Conservation (phyloP, 2,797 vertebrate species). For the Labeo calbasu region DNA sequence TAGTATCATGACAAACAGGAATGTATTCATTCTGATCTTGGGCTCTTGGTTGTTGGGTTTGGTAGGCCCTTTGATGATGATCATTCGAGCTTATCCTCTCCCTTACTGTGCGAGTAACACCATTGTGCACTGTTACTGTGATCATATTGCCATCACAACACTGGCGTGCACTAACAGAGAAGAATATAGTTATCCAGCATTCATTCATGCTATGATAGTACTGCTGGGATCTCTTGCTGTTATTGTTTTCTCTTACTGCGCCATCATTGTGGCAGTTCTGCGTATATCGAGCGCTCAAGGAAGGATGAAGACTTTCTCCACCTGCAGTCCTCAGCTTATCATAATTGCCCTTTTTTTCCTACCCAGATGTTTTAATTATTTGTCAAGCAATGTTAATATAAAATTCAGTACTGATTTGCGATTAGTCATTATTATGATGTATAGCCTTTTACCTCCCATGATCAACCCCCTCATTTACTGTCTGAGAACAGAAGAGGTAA, state of each 20-base stretch:
- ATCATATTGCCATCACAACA: conserved; percentile 74
- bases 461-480: conserved; percentile 82
- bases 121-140: conserved; percentile 78
- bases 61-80: conserved; percentile 21
- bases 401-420: conserved; percentile 62
- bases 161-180: conserved; percentile 76
- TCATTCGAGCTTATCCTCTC: conserved; percentile 66
- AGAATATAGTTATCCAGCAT: conserved; percentile 69
- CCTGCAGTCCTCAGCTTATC: conserved; percentile 78
- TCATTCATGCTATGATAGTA: conserved; percentile 65
- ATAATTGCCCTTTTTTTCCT: conserved; percentile 76
- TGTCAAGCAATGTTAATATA: conserved; percentile 64
- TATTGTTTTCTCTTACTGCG: conserved; percentile 72
- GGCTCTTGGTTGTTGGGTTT: conserved; percentile 47
- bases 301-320: conserved; percentile 76
- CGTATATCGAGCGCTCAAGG: conserved; percentile 67
- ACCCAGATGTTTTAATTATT: conserved; percentile 71
- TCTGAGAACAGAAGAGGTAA: conserved; percentile 71
- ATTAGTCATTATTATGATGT: conserved; percentile 70
- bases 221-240: conserved; percentile 70
- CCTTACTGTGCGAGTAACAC: conserved; percentile 76
- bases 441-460: conserved; percentile 74
- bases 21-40: conserved; percentile 38
- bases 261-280: conserved; percentile 70
- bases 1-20: conserved; percentile 46